Evolutionary conservation across 2,888 invertebrate genomes (phyloP).

Genomic region (Apamea epomidion): DNA sequence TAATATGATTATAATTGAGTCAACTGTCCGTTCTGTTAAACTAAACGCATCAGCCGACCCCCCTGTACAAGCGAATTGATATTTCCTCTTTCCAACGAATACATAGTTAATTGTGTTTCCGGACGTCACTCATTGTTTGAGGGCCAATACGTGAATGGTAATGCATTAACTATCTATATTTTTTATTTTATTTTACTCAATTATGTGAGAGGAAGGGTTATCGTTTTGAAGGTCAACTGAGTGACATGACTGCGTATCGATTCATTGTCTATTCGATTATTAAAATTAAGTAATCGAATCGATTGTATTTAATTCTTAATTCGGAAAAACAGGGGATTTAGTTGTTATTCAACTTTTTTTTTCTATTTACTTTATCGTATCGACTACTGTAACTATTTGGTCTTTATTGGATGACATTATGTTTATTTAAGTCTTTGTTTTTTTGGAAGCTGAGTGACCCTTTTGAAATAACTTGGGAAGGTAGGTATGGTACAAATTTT

Average conservation of each 20-base stretch:
- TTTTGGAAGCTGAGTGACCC: too few species aligned
- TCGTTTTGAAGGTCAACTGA: constrained; percentile 42
- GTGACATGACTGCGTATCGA: constrained; percentile 44
- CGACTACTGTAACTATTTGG: too few species aligned
- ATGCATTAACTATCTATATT: constrained; percentile 63
- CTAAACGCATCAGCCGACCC: constrained; percentile 78
- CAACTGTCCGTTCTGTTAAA: constrained; percentile 75
- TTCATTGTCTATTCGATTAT: constrained; percentile 34
- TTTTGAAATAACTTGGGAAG: too few species aligned
- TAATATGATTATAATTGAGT: constrained; percentile 80
- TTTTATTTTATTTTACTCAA: constrained; percentile 23
- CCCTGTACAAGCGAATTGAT: constrained; percentile 86
- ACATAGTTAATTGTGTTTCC: constrained; percentile 89
- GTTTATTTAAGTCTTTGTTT: too few species aligned
- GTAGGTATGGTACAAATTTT: too few species aligned
- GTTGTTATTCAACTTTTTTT: too few species aligned
- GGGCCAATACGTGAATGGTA: constrained; percentile 77
- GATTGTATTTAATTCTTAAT: constrained; percentile 8
- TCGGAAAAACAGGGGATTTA: background rate
- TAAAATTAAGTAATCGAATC: background rate
- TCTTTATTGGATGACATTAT: too few species aligned
- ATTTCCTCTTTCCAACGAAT: constrained; percentile 89
- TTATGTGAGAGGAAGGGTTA: constrained; percentile 44
- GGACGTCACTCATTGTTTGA: constrained; percentile 87
- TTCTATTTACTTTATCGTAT: too few species aligned